These are phyloP conservation scores for Artemisiospiza belli DNA, from an alignment of 2,113 vertebrate genomes.

Conservation along the genomic window DNA sequence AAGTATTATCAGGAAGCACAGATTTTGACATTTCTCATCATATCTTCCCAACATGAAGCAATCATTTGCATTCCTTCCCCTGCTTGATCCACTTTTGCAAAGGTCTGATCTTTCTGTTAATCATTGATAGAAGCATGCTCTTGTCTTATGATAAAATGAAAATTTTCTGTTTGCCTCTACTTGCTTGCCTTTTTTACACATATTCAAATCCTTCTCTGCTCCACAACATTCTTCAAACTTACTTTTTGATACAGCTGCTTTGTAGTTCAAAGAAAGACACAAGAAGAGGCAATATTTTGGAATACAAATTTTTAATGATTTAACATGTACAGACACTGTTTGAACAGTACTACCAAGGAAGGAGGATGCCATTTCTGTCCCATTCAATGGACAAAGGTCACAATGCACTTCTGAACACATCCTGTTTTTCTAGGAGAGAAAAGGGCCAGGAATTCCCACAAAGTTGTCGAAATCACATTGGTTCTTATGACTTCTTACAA, in stretches of 20 bases:
- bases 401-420: not conserved
- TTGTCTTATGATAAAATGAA: not conserved
- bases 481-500: not conserved
- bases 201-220: not conserved
- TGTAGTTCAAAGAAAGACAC: not conserved
- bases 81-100: not conserved
- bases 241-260: not conserved
- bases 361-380: not conserved
- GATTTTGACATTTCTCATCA: not conserved
- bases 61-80: not conserved
- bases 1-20: not conserved
- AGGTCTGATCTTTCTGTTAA: not conserved
- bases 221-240: not conserved
- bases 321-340: not conserved
- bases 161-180: not conserved
- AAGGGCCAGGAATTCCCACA: not conserved
- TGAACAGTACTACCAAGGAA: not conserved
- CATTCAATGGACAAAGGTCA: not conserved
- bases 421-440: not conserved
- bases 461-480: not conserved
- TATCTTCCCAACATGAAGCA: not conserved
- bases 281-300: not conserved
- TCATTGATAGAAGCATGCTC: not conserved
- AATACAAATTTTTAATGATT: conserved; percentile 18
- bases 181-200: not conserved